Conservation (phyloP, 2,888 invertebrate genomes). For the Synanthedon tipuliformis region DNA sequence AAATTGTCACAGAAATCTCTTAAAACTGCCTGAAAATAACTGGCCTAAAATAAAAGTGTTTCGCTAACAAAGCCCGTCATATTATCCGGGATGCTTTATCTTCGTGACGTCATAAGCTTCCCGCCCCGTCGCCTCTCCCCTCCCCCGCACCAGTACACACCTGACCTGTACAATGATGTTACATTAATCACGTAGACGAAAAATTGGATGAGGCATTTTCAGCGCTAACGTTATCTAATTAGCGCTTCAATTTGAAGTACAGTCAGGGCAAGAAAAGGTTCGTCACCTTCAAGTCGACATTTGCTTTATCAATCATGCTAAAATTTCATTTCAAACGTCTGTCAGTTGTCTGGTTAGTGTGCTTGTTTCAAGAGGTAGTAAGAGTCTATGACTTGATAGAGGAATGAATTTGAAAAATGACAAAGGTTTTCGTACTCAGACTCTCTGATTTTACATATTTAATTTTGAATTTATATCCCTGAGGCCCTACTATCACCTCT, state of each 20-base stretch:
- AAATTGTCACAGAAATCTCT: not conserved
- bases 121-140: slow-evolving; percentile 11
- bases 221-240: slow-evolving; percentile 1
- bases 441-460: too few relatives aligned
- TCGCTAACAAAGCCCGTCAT: slow-evolving; percentile 7
- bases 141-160: slow-evolving; percentile 13
- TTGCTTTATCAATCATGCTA: too few relatives aligned
- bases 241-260: not conserved
- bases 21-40: not conserved
- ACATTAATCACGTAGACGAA: not conserved
- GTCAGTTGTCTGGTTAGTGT: too few relatives aligned
- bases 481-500: too few relatives aligned
- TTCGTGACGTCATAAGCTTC: slow-evolving; percentile 26
- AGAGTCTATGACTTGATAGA: too few relatives aligned
- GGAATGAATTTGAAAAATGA: too few relatives aligned
- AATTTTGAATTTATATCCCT: too few relatives aligned
- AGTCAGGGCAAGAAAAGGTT: too few relatives aligned
- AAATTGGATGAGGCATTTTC: not conserved
- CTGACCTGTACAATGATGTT: slow-evolving; percentile 6
- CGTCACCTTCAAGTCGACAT: too few relatives aligned
- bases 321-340: too few relatives aligned
- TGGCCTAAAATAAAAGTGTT: slow-evolving; percentile 5
- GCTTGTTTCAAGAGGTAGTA: too few relatives aligned
- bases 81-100: slow-evolving; percentile 14
- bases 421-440: too few relatives aligned